Base-by-base conservation (phyloP, 1,140 invertebrate species). In the Eumaeus atala region DNA sequence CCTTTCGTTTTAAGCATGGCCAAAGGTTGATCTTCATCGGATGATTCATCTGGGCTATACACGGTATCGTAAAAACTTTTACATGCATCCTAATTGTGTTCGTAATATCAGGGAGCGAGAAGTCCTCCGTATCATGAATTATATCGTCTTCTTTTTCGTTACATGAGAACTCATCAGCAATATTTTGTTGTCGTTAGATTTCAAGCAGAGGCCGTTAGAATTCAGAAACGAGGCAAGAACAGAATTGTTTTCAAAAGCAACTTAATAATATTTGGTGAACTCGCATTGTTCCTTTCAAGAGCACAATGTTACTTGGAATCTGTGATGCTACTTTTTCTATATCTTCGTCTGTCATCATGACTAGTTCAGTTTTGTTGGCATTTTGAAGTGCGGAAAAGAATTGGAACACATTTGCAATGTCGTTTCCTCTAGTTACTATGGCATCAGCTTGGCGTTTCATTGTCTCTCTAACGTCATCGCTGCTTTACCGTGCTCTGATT, bases 251-350 rank as follows among this genome's bases (percentile, higher is more conserved):
- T 16, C 44, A 47, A 47, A 47, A 47, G n/a, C n/a, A n/a, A n/a
- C n/a, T n/a, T n/a, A 47, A 47, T 37, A 59, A 55, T 38, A 59
- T 9, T 59, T 59, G 58, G 48, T 59, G 58, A 47, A 61, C 14
- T 54, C 49, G 50, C 59, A 48, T 58, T n/a, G n/a, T n/a, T n/a
- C n/a, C n/a, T n/a, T n/a, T n/a, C n/a, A n/a, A n/a, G n/a, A n/a
- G n/a, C n/a, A n/a, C n/a, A n/a, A n/a, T n/a, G n/a, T n/a, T n/a
- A n/a, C n/a, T n/a, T n/a, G n/a, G n/a, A n/a, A n/a, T n/a, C n/a
- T n/a, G 35, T 12, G 53, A 9, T 47, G 48, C 36, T 56, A 56
- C 48, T 17, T 57, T 55, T 36, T 48, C 47, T 42, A 53, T 44
- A 38, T 37, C 38, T 36, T 55, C 14, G 48, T 50, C 48, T 50